phyloP scores from a whole-genome alignment of 2,113 vertebrate species.

The Falcunculus frontatus region DNA sequence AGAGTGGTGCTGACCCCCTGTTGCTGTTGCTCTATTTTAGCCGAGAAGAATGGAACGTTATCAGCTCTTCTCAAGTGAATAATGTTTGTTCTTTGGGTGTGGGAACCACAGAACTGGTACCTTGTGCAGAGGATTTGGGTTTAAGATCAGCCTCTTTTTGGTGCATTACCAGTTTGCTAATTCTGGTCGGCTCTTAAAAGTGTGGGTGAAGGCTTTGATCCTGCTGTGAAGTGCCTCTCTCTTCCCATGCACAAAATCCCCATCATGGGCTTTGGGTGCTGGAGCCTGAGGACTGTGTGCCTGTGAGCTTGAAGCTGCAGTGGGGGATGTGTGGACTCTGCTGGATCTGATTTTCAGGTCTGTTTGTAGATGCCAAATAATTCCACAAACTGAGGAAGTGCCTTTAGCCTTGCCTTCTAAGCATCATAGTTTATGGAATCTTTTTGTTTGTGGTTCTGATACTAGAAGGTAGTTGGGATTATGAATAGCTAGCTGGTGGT shows the following conservation, averaged over 20 bases:
- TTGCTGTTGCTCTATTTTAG: not conserved
- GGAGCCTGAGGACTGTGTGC: not conserved
- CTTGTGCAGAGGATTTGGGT: not conserved
- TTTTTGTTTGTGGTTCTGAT: not conserved
- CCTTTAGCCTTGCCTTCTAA: not conserved
- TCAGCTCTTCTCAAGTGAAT: not conserved
- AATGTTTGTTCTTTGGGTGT: not conserved
- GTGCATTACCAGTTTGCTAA: not conserved
- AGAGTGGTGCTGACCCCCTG: not conserved
- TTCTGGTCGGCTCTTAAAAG: not conserved
- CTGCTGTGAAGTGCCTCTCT: not conserved
- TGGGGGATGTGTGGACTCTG: not conserved
- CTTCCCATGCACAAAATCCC: not conserved
- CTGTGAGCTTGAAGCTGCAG: not conserved
- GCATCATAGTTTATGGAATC: not conserved
- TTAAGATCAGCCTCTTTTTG: not conserved
- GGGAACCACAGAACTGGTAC: rapidly evolving
- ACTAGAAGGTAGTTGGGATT: not conserved
- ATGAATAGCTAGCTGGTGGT: not conserved
- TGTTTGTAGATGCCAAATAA: not conserved
- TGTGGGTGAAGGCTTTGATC: not conserved
- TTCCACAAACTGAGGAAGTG: not conserved
- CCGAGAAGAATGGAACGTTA: not conserved
- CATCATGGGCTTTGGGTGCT: rapidly evolving
- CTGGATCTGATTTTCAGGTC: not conserved